A percentile compares a stretch with the other conserved stretches of the same genome.
Conservation (phyloP, 2,888 invertebrate genomes). For the Nudaria mundana region DNA sequence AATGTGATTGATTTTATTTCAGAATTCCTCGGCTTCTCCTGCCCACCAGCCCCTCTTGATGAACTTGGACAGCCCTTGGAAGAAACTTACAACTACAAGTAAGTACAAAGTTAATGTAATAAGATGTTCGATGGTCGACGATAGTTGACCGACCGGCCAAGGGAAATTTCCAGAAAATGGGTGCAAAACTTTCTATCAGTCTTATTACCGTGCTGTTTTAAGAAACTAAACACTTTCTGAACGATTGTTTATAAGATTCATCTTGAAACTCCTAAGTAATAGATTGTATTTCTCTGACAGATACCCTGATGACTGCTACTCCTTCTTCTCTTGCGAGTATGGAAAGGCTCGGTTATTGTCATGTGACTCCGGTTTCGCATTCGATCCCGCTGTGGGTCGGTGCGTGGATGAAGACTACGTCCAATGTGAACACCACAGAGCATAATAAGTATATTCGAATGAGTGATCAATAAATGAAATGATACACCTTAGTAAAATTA, state of each 20-base stretch:
- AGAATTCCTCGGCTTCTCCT: constrained; percentile 56
- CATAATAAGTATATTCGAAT: no score
- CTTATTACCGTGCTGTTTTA: no score
- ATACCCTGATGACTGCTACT: constrained; percentile 48
- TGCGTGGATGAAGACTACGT: constrained; percentile 4
- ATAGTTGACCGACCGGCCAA: background rate
- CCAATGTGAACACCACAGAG: background rate
- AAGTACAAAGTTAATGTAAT: constrained; percentile 11
- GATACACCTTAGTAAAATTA: no score
- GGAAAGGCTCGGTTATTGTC: constrained; percentile 51
- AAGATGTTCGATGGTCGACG: background rate
- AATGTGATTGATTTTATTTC: constrained; percentile 73
- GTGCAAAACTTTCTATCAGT: no score
- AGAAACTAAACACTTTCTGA: no score
- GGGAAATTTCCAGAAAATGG: no score
- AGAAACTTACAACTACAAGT: constrained; percentile 47
- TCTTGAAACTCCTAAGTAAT: no score
- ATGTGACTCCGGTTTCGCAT: constrained; percentile 55
- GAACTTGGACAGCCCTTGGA: constrained; percentile 34
- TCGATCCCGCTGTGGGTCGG: constrained; percentile 35
- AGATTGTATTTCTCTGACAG: constrained; percentile 29
- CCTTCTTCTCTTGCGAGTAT: constrained; percentile 53
- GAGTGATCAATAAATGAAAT: no score
- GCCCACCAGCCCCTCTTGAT: constrained; percentile 43
- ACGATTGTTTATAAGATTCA: no score